Percentiles rank a stretch among this genome's conserved stretches.
Conservation (phyloP, 1,140 invertebrate genomes). For the Lethrus apterus region DNA sequence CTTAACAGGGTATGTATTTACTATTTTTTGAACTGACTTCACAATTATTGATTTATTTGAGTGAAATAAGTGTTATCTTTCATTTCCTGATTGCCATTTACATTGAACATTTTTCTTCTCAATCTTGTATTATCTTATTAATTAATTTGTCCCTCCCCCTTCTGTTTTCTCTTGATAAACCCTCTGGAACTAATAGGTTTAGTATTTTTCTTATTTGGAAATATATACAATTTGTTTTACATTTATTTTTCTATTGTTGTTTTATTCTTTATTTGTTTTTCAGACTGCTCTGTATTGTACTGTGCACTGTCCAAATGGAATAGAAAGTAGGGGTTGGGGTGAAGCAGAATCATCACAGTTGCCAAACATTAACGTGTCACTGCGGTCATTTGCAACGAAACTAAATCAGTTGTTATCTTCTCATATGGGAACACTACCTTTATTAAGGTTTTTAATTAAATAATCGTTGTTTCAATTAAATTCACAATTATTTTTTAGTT, state of each 20-base stretch:
- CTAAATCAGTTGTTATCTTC: slow-evolving; percentile 57
- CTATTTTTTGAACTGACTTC: too few relatives aligned
- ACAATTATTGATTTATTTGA: too few relatives aligned
- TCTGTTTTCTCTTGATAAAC: too few relatives aligned
- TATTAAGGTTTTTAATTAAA: slow-evolving; percentile 65
- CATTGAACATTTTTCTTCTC: too few relatives aligned
- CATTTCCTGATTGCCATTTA: too few relatives aligned
- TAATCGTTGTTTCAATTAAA: too few relatives aligned
- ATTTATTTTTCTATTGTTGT: background rate
- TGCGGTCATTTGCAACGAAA: slow-evolving; percentile 54
- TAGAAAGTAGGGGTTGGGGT: slow-evolving; percentile 50
- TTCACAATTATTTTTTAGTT: slow-evolving; percentile 49
- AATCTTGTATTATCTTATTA: too few relatives aligned
- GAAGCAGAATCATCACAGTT: slow-evolving; percentile 61
- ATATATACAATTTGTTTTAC: too few relatives aligned
- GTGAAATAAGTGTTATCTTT: too few relatives aligned
- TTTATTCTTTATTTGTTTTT: slow-evolving; percentile 29
- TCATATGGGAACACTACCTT: slow-evolving; percentile 62
- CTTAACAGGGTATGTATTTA: slow-evolving; percentile 38
- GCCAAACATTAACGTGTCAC: slow-evolving; percentile 61
- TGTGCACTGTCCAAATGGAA: slow-evolving; percentile 49
- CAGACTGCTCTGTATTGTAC: slow-evolving; percentile 57
- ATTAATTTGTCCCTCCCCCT: too few relatives aligned
- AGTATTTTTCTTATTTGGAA: too few relatives aligned
- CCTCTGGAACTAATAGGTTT: too few relatives aligned